phyloP scores from a whole-genome alignment of 2,113 vertebrate genomes.

The Mormyrus lacerda region DNA sequence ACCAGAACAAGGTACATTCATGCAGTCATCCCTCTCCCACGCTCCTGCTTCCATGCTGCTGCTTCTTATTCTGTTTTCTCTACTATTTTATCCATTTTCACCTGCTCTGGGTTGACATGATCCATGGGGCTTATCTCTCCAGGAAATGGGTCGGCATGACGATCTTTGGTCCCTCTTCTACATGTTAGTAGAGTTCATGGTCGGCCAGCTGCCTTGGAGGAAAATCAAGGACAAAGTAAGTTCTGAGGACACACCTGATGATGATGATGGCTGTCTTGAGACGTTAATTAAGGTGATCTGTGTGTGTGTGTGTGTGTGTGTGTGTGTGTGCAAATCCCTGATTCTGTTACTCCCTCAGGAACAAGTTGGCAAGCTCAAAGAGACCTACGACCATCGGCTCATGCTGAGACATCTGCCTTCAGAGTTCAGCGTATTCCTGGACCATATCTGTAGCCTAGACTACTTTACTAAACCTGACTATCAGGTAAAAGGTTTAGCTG shows the following conservation, averaged over 20 bases:
- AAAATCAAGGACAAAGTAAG: slow-evolving; percentile 98
- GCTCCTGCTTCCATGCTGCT: not conserved
- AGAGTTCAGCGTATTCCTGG: slow-evolving; percentile 86
- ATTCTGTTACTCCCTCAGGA: slow-evolving; percentile 62
- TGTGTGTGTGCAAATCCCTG: not conserved
- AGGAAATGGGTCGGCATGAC: slow-evolving; percentile 98
- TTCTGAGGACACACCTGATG: not conserved
- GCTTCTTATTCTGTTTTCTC: not conserved
- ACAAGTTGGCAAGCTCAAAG: slow-evolving; percentile 95
- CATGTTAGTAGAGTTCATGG: slow-evolving; percentile 97
- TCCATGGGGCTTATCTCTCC: slow-evolving; percentile 25
- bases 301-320: slow-evolving; percentile 9
- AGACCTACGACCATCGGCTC: slow-evolving; percentile 86
- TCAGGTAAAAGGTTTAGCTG: slow-evolving; percentile 61
- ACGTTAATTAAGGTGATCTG: not conserved
- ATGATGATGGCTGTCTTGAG: not conserved
- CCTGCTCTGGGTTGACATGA: not conserved
- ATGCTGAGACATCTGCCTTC: slow-evolving; percentile 95
- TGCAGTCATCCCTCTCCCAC: slow-evolving; percentile 15
- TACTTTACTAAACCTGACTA: slow-evolving; percentile 98
- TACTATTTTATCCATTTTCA: not conserved
- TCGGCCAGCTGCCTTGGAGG: slow-evolving; percentile 96
- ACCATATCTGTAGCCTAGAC: slow-evolving; percentile 86
- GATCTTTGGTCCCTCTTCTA: slow-evolving; percentile 99
- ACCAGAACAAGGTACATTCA: slow-evolving; percentile 84